Conservation (phyloP, 1,140 invertebrate genomes). For the Pseudoatta argentina region DNA sequence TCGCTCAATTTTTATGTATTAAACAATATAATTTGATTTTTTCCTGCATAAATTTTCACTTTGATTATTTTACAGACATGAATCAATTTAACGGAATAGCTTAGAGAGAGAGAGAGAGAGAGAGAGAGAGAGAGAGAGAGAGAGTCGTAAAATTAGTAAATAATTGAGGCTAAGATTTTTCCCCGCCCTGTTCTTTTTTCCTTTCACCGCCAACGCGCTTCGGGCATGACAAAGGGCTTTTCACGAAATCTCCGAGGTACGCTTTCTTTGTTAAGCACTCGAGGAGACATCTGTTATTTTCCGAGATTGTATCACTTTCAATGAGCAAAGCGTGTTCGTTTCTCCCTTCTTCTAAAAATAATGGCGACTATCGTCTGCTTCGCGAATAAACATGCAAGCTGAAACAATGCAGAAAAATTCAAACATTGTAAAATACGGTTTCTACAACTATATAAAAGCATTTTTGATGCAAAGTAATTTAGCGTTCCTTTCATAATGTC, state of each 20-base stretch:
- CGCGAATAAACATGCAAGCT: constrained; percentile 46
- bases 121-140: background rate
- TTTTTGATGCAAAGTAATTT: constrained; percentile 40
- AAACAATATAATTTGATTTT: background rate
- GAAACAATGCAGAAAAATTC: constrained; percentile 4
- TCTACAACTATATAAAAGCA: constrained; percentile 4
- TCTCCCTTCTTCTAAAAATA: constrained; percentile 61
- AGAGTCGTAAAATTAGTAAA: constrained; percentile 63
- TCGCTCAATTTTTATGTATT: background rate
- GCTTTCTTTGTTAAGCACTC: constrained; percentile 75
- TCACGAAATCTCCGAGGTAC: constrained; percentile 73
- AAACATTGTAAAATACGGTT: constrained; percentile 16
- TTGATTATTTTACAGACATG: background rate
- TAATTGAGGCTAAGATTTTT: constrained; percentile 69
- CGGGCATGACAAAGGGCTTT: constrained; percentile 73
- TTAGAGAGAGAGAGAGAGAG: background rate
- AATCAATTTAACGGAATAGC: constrained; percentile 31
- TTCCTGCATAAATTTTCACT: background rate
- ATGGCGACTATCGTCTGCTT: constrained; percentile 30
- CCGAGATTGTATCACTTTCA: constrained; percentile 76
- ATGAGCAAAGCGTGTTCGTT: constrained; percentile 64
- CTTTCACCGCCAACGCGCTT: constrained; percentile 57
- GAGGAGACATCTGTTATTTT: constrained; percentile 77
- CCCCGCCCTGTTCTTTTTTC: constrained; percentile 47
- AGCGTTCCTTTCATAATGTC: constrained; percentile 22